Percentiles rank a stretch among this genome's conserved stretches.
Conservation (phyloP, 2,113 vertebrate species). For the Ibidorhyncha struthersii region DNA sequence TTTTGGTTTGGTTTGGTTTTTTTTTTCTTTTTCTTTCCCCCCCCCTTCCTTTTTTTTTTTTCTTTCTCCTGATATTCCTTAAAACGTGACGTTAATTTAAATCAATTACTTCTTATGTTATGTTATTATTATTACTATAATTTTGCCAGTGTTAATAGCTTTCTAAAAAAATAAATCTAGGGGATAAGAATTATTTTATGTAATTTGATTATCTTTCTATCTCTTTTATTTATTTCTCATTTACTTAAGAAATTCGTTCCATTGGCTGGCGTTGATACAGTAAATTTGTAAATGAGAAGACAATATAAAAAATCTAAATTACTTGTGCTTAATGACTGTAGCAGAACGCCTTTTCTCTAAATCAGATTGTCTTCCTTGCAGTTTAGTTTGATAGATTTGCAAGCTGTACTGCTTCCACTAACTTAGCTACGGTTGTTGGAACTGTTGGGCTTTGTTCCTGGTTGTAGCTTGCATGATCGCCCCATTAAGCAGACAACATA, state of each 20-base stretch:
- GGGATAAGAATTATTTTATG: conserved; percentile 83
- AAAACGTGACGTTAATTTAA: conserved; percentile 78
- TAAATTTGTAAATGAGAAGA: conserved; percentile 88
- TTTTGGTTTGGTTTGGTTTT: not conserved
- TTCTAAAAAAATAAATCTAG: conserved; percentile 77
- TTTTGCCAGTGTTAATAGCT: conserved; percentile 78
- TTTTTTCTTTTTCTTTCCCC: not conserved
- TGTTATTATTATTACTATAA: conserved; percentile 77
- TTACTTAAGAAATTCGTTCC: conserved; percentile 91
- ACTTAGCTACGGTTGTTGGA: conserved; percentile 85
- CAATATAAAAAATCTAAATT: conserved; percentile 87
- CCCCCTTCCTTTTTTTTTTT: too few species aligned
- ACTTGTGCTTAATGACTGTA: conserved; percentile 93
- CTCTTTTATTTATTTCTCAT: conserved; percentile 92
- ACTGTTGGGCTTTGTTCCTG: conserved; percentile 92
- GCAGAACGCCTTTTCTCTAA: conserved; percentile 88
- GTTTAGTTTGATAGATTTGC: conserved; percentile 89
- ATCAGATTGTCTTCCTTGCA: conserved; percentile 92
- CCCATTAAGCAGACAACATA: conserved; percentile 97
- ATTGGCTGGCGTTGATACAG: conserved; percentile 89
- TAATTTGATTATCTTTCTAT: conserved; percentile 86
- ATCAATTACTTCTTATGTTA: conserved; percentile 80
- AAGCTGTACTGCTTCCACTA: conserved; percentile 78
- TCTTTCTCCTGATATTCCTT: conserved; percentile 56
- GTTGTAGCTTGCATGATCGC: conserved; percentile 94